Evolutionary conservation across 2,888 invertebrate genomes (phyloP).

Genomic region (Emmelina monodactyla): DNA sequence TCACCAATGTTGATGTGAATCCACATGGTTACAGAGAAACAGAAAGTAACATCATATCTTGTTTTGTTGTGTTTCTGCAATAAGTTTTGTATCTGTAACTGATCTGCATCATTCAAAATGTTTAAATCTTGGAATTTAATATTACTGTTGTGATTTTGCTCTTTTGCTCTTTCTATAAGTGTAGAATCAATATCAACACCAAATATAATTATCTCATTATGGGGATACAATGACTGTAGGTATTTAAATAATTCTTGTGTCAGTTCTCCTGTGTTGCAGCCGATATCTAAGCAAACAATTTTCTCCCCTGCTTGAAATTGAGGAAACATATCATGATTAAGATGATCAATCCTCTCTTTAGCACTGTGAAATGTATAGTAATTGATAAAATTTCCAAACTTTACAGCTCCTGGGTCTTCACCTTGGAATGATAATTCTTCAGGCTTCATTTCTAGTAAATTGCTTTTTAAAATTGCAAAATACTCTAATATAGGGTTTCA

Average conservation of each 20-base stretch:
- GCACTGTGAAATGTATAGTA: slow-evolving; percentile 85
- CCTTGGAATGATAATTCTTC: slow-evolving; percentile 45
- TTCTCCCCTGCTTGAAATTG: slow-evolving; percentile 17
- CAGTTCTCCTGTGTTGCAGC: slow-evolving; percentile 84
- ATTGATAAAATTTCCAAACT: slow-evolving; percentile 86
- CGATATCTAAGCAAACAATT: slow-evolving; percentile 72
- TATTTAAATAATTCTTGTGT: slow-evolving; percentile 67
- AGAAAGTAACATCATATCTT: slow-evolving; percentile 74
- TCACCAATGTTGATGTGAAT: slow-evolving; percentile 88
- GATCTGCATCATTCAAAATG: slow-evolving; percentile 57
- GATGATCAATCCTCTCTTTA: slow-evolving; percentile 69
- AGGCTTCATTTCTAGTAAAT: too few species aligned
- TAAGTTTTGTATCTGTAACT: slow-evolving; percentile 44
- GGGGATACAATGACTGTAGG: slow-evolving; percentile 42
- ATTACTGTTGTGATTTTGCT: slow-evolving; percentile 42
- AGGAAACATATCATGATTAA: slow-evolving; percentile 51
- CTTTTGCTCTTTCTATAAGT: slow-evolving; percentile 73
- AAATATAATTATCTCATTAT: slow-evolving; percentile 50
- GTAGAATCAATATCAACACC: slow-evolving; percentile 79
- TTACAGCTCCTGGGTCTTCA: slow-evolving; percentile 78
- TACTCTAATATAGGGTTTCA: too few species aligned
- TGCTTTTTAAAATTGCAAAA: too few species aligned
- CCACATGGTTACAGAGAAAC: slow-evolving; percentile 91
- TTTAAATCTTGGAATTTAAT: slow-evolving; percentile 69
- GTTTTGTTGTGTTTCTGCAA: slow-evolving; percentile 38